These are phyloP conservation scores for Arctocebus calabarensis DNA, from an alignment of 2,797 vertebrate species.

Conservation along the genomic window DNA sequence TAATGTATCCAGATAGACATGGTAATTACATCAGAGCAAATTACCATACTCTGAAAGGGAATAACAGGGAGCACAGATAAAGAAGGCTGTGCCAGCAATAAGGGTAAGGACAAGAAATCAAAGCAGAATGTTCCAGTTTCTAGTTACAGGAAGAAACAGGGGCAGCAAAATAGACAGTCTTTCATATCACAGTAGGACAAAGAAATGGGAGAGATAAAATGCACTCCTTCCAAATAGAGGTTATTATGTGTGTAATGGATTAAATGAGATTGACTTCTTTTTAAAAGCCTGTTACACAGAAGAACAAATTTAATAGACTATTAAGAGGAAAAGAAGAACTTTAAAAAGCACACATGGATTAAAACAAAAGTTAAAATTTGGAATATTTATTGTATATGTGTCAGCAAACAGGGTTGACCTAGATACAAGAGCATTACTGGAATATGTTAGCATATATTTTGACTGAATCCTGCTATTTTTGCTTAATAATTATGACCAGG, in stretches of 20 bases:
- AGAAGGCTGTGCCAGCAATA: conserved; percentile 38
- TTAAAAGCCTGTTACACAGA: conserved; percentile 46
- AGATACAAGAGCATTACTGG: conserved; percentile 66
- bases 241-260: conserved; percentile 52
- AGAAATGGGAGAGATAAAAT: conserved; percentile 25
- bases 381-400: conserved; percentile 59
- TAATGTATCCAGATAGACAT: conserved; percentile 40
- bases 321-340: conserved; percentile 40
- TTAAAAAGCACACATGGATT: conserved; percentile 77
- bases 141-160: conserved; percentile 39
- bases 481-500: conserved; percentile 23
- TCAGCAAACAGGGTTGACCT: conserved; percentile 69
- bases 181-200: not conserved
- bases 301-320: conserved; percentile 66
- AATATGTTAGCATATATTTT: conserved; percentile 41
- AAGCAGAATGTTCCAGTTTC: conserved; percentile 19
- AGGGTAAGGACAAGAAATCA: conserved; percentile 55
- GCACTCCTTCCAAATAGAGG: not conserved
- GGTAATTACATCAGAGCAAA: conserved; percentile 62
- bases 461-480: conserved; percentile 55
- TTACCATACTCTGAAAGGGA: conserved; percentile 56
- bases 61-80: conserved; percentile 35
- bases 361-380: conserved; percentile 67
- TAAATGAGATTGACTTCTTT: conserved; percentile 55
- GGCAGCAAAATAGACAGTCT: not conserved